Evolutionary conservation across 2,888 invertebrate species (phyloP).

Genomic region (Brenthis hecate): DNA sequence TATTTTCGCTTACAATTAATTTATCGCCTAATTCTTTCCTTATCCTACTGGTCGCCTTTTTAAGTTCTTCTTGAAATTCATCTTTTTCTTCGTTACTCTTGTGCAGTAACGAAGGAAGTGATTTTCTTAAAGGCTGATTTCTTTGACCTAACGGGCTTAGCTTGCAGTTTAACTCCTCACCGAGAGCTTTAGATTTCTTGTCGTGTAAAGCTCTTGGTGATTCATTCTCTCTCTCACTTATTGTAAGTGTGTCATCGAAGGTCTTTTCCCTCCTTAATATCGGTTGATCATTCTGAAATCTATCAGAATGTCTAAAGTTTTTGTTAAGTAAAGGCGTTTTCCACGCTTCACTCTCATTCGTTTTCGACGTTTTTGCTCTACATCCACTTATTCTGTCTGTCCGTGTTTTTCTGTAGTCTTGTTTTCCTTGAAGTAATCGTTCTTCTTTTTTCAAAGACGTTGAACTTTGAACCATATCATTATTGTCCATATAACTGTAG

Average conservation of each 20-base stretch:
- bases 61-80: constrained; percentile 79
- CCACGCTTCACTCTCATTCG: constrained; percentile 72
- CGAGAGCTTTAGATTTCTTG: constrained; percentile 61
- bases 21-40: constrained; percentile 75
- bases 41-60: constrained; percentile 79
- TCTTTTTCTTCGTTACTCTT: constrained; percentile 80
- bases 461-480: constrained; percentile 71
- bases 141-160: constrained; percentile 60
- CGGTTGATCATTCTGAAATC: constrained; percentile 67
- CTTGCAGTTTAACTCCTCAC: constrained; percentile 63
- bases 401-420: constrained; percentile 75
- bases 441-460: constrained; percentile 74
- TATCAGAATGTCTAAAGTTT: constrained; percentile 77
- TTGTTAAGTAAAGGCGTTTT: constrained; percentile 74
- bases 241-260: constrained; percentile 71
- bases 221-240: constrained; percentile 63
- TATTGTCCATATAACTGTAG: constrained; percentile 68
- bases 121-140: constrained; percentile 75
- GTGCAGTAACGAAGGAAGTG: constrained; percentile 78
- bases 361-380: constrained; percentile 74
- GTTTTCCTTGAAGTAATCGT: constrained; percentile 74
- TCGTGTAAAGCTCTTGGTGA: constrained; percentile 64
- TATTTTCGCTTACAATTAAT: constrained; percentile 71
- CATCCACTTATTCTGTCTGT: constrained; percentile 75
- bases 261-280: constrained; percentile 76